These are phyloP conservation scores for Clarias pachynema DNA, from an alignment of 2,797 vertebrate genomes.

Conservation along the genomic window DNA sequence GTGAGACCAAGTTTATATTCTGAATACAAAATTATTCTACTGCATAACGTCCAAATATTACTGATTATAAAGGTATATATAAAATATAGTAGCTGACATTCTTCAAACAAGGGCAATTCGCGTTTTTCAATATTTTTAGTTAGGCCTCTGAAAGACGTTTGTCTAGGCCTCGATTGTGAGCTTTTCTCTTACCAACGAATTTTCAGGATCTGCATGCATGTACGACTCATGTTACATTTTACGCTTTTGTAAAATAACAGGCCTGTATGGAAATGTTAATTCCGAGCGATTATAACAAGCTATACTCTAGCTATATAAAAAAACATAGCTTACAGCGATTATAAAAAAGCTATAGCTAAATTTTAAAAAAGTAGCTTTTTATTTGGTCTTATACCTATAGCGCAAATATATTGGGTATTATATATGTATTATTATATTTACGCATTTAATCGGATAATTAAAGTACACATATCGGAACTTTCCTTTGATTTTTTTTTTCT, in stretches of 20 bases:
- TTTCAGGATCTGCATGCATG: neutral
- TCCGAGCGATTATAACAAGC: neutral
- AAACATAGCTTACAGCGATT: no score
- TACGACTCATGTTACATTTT: neutral
- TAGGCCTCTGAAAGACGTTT: neutral
- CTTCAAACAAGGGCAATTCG: neutral
- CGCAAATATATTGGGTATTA: no score
- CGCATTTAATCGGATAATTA: neutral
- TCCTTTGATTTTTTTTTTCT: neutral
- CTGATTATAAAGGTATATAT: neutral
- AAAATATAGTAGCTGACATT: neutral
- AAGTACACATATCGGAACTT: neutral
- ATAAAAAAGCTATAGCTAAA: no score
- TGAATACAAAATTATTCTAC: neutral
- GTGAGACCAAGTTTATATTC: constrained; percentile 61
- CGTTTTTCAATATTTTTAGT: neutral
- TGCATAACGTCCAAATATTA: neutral
- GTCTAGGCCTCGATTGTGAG: constrained; percentile 19
- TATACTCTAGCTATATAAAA: no score
- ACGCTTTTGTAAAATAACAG: neutral
- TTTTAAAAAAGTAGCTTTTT: no score
- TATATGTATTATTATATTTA: no score
- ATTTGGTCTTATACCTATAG: no score
- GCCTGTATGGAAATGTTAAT: neutral
- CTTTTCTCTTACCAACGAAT: neutral